phyloP scores from a whole-genome alignment of 2,113 vertebrate species.

The Campylorhamphus procurvoides region DNA sequence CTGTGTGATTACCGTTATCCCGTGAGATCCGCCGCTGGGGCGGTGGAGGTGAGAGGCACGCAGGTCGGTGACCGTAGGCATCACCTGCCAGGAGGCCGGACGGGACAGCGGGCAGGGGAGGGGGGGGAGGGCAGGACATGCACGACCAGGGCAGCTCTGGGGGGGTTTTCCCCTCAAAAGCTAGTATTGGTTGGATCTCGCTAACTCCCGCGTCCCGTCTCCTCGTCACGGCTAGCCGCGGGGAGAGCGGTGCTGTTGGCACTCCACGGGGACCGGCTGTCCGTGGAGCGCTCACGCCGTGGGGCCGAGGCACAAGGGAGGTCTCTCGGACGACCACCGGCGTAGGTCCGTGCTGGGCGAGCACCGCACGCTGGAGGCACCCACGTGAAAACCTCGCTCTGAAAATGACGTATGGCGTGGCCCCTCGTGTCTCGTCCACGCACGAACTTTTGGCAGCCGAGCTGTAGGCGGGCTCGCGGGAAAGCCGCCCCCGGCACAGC shows the following conservation, averaged over 20 bases:
- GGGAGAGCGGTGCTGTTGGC: not conserved
- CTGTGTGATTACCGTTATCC: not conserved
- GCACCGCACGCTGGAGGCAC: not conserved
- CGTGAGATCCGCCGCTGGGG: not conserved
- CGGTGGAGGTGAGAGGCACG: not conserved
- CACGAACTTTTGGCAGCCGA: not conserved
- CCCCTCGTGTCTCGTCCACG: not conserved
- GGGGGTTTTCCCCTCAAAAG: rapidly evolving
- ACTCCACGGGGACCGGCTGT: not conserved
- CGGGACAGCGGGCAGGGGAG: not conserved
- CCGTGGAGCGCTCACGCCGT: not conserved
- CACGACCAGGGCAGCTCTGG: not conserved
- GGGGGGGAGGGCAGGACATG: not conserved
- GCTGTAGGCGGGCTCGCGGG: not conserved
- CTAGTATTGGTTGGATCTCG: not conserved
- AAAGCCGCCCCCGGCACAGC: not conserved
- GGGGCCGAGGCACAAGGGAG: not conserved
- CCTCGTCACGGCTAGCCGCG: not conserved
- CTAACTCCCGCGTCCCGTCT: not conserved
- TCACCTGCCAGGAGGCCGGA: not conserved
- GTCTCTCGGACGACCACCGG: not conserved
- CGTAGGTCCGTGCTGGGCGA: not conserved
- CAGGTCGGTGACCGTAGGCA: not conserved
- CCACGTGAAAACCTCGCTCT: not conserved
- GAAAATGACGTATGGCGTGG: not conserved